phyloP scores from a whole-genome alignment of 2,888 invertebrate genomes.

The Sthenelais limicola region DNA sequence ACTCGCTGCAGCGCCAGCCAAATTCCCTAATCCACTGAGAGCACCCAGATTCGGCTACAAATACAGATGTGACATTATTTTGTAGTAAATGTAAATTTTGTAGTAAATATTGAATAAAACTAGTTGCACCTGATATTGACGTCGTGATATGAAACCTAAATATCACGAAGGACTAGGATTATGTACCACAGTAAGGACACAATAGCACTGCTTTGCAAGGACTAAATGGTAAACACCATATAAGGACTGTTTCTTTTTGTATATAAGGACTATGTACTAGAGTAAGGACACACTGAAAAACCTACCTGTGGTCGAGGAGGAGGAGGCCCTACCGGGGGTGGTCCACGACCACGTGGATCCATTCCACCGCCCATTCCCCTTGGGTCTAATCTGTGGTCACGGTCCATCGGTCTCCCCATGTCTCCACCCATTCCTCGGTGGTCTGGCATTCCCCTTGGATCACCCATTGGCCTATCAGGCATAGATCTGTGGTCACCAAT shows the following conservation, averaged over 20 bases:
- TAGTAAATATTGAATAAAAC: too few relatives aligned
- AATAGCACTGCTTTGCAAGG: too few relatives aligned
- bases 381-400: neutral
- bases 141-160: too few relatives aligned
- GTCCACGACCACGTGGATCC: constrained; percentile 38
- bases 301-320: constrained; percentile 22
- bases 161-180: too few relatives aligned
- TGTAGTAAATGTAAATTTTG: too few relatives aligned
- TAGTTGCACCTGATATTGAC: too few relatives aligned
- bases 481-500: neutral
- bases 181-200: too few relatives aligned
- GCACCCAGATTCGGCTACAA: neutral
- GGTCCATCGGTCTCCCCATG: neutral
- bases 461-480: neutral
- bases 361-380: constrained; percentile 25
- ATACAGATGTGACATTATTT: too few relatives aligned
- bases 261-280: too few relatives aligned
- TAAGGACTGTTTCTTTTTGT: too few relatives aligned
- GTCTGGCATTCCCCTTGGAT: constrained; percentile 34
- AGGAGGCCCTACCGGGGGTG: constrained; percentile 2
- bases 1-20: constrained; percentile 8
- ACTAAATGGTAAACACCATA: too few relatives aligned
- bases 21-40: constrained; percentile 19
- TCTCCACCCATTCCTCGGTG: constrained; percentile 14
- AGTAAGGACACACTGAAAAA: neutral